A percentile compares a stretch with the other conserved stretches of the same genome.
These are phyloP conservation scores for Deroptyus accipitrinus DNA, from an alignment of 2,113 vertebrate genomes.

Conservation along the genomic window DNA sequence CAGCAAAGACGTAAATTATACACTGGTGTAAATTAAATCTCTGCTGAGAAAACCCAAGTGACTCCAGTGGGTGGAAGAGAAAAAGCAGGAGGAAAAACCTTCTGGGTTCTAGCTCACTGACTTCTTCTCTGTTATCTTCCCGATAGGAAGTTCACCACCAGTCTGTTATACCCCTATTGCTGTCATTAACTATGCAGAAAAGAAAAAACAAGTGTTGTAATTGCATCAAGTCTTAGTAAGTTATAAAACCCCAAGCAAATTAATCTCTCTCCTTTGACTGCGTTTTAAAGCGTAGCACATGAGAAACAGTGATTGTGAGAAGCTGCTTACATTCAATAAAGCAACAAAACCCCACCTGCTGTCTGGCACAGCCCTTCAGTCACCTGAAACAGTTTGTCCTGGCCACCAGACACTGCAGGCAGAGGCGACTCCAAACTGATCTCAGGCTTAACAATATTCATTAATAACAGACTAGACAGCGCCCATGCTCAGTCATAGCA, in stretches of 20 bases:
- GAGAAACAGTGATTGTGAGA: not conserved
- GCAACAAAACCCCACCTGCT: not conserved
- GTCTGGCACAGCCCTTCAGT: not conserved
- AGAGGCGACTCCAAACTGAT: not conserved
- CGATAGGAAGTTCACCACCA: not conserved
- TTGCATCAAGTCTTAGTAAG: not conserved
- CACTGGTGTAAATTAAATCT: not conserved
- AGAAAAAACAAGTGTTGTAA: not conserved
- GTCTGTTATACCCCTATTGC: not conserved
- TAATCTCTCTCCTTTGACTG: not conserved
- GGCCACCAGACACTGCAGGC: not conserved
- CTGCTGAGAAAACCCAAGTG: not conserved
- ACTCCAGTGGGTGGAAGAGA: not conserved
- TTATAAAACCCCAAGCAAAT: not conserved
- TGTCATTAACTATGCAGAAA: not conserved
- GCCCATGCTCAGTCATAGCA: not conserved
- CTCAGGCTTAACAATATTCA: not conserved
- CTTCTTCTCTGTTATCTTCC: not conserved
- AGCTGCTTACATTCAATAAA: not conserved
- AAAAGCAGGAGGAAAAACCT: not conserved
- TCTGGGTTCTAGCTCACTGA: not conserved
- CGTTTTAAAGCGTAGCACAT: fast-evolving
- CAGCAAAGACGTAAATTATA: not conserved
- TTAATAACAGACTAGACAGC: conserved; percentile 27
- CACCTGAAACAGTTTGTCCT: not conserved